These are phyloP conservation scores for Ephydatia muelleri DNA, from an alignment of 37 sponge, comb jelly and placozoan species.

Conservation along the genomic window DNA sequence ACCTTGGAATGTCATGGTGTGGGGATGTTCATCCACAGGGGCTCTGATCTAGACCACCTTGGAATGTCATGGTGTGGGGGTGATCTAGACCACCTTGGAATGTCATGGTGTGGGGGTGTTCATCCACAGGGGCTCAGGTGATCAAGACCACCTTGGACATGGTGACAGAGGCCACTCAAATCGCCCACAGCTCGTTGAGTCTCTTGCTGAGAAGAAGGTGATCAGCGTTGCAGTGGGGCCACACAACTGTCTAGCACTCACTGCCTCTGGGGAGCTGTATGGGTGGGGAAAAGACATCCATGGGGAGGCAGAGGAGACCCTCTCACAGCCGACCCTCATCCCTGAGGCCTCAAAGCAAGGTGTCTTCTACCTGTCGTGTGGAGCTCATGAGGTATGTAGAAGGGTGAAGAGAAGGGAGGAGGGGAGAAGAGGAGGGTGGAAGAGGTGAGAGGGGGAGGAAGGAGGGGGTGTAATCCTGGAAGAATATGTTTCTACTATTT, in stretches of 20 bases:
- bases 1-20: too few species aligned
- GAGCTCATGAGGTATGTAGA: slow-evolving; percentile 47
- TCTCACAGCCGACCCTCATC: slow-evolving; percentile 50
- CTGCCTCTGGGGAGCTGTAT: slow-evolving; percentile 67
- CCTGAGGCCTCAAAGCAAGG: slow-evolving; percentile 38
- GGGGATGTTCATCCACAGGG: slow-evolving; percentile 66
- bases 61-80: too few species aligned
- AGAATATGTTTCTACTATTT: background rate
- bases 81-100: too few species aligned
- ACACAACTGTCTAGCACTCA: slow-evolving; percentile 63
- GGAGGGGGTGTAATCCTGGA: background rate
- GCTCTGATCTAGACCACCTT: slow-evolving; percentile 63
- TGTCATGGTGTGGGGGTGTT: too few species aligned
- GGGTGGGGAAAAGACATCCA: slow-evolving; percentile 83
- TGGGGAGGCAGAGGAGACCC: slow-evolving; percentile 58
- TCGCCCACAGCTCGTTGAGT: slow-evolving; percentile 53
- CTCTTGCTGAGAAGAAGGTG: slow-evolving; percentile 47
- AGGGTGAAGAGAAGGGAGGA: background rate
- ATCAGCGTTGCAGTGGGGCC: slow-evolving; percentile 57
- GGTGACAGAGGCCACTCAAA: slow-evolving; percentile 50
- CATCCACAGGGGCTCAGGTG: slow-evolving; percentile 77
- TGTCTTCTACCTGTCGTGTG: slow-evolving; percentile 42
- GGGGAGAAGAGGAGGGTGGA: background rate
- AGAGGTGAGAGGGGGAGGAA: background rate
- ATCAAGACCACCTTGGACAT: slow-evolving; percentile 69